Conservation (phyloP, 2,888 invertebrate species). For the Strigamia transsilvanica region DNA sequence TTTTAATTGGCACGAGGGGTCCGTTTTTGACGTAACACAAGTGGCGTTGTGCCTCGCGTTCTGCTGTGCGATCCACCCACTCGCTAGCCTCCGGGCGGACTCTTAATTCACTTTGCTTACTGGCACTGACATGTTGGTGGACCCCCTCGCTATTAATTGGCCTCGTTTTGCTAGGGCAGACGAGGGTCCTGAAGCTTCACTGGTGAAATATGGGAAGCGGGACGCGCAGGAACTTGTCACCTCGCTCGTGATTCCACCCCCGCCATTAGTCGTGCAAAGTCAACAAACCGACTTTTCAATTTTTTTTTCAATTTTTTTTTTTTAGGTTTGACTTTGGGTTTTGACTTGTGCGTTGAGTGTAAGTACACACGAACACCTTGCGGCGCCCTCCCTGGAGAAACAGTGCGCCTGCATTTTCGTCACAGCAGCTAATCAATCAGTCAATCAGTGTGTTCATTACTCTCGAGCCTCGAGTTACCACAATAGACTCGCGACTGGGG, state of each 20-base stretch:
- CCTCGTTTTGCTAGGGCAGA: neutral
- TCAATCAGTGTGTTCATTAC: constrained; percentile 20
- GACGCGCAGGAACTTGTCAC: neutral
- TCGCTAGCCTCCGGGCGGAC: neutral
- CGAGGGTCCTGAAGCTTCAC: neutral
- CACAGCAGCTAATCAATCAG: constrained; percentile 20
- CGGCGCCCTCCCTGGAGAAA: neutral
- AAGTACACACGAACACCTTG: constrained; percentile 10
- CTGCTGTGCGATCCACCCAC: neutral
- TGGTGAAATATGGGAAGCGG: neutral
- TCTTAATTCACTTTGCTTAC: constrained; percentile 20
- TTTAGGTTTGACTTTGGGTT: neutral
- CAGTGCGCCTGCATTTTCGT: neutral
- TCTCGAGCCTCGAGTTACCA: neutral
- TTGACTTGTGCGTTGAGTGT: neutral
- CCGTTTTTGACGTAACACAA: constrained; percentile 9
- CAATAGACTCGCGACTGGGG: constrained; percentile 14
- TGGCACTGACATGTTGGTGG: constrained; percentile 11
- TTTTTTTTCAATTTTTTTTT: neutral
- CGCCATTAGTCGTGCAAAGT: neutral
- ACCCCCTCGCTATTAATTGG: constrained; percentile 9
- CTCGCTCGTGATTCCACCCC: neutral
- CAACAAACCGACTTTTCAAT: neutral
- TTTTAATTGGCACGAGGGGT: constrained; percentile 15
- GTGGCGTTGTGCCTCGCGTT: neutral